Evolutionary conservation across 2,888 invertebrate genomes (phyloP), one percentile per base, ranked within the genome.

Genomic region (Lithosia quadra): DNA sequence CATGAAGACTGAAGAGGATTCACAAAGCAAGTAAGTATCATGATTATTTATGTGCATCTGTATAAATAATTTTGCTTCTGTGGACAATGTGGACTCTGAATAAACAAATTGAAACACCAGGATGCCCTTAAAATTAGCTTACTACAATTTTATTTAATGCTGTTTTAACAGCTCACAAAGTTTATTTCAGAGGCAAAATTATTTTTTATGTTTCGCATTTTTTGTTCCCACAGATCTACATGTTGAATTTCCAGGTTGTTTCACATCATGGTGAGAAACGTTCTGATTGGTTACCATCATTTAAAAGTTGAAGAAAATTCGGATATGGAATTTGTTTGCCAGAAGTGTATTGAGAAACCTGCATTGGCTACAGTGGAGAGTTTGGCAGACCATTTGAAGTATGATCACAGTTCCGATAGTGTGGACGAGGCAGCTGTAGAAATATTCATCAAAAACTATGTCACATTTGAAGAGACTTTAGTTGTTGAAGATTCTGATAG

Each of bases 381-480:
- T 7, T 78, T 94, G 33, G 76, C 82, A 0, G 73, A 84, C 15
- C 94, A 94, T 75, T 71, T 93, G 4, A 65, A 65, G 4, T 43
- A 64, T 8, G 59, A 69, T 0, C 94, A 92, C 71, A 21, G 56
- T 5, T 7, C 63, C 1, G 78, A 82, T n/a, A 60, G 79, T 0
- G 55, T 55, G 2, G 68, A 76, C n/a, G 57, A 59, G 22, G 68
- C 73, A 24, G 63, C 66, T 0, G 67, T 89, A 1, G 79, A 85
- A 63, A 68, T 64, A 2, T 93, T 92, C 62, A 85, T 95, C 34
- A 87, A 83, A 63, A 80, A 91, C 10, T 72, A 89, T 70, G 82
- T 92, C 1, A 91, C 89, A 0, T 90, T 92, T 66, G 90, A 91
- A 67, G 90, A 92, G 75, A 73, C 75, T 2, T 81, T 93, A 10